These are phyloP conservation scores for Dasypus novemcinctus DNA, from an alignment of 2,113 vertebrate species.

Conservation along the genomic window DNA sequence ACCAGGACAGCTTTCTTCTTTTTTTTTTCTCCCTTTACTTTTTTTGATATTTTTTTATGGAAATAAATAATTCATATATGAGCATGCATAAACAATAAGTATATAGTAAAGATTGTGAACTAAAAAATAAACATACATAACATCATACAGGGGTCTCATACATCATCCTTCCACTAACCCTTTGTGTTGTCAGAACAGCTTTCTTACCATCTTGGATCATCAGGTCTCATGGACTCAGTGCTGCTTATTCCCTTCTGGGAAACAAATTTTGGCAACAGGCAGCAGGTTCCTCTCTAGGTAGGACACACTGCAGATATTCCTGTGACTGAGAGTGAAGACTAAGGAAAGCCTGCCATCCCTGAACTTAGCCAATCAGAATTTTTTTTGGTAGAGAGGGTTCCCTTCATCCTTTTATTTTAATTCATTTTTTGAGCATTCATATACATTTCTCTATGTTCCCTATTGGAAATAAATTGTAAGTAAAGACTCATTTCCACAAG, in stretches of 20 bases:
- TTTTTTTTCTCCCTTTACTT: too few species aligned
- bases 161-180: too few species aligned
- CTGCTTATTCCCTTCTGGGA: background rate
- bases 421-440: slow-evolving; percentile 48
- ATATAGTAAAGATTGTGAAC: too few species aligned
- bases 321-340: background rate
- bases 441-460: slow-evolving; percentile 49
- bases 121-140: too few species aligned
- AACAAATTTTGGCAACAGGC: background rate
- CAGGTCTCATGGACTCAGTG: background rate
- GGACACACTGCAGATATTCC: background rate
- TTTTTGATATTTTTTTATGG: too few species aligned
- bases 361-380: background rate
- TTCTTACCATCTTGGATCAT: background rate
- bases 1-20: background rate
- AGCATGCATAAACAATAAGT: too few species aligned
- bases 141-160: too few species aligned
- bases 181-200: too few species aligned
- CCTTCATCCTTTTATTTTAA: slow-evolving; percentile 35
- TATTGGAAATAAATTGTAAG: slow-evolving; percentile 64
- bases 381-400: background rate
- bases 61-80: too few species aligned
- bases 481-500: slow-evolving; percentile 59
- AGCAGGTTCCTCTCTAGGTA: background rate
- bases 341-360: background rate